Base-by-base conservation (phyloP, 35 echinoderm and acorn worm species). In the Strongylocentrotus purpuratus region DNA sequence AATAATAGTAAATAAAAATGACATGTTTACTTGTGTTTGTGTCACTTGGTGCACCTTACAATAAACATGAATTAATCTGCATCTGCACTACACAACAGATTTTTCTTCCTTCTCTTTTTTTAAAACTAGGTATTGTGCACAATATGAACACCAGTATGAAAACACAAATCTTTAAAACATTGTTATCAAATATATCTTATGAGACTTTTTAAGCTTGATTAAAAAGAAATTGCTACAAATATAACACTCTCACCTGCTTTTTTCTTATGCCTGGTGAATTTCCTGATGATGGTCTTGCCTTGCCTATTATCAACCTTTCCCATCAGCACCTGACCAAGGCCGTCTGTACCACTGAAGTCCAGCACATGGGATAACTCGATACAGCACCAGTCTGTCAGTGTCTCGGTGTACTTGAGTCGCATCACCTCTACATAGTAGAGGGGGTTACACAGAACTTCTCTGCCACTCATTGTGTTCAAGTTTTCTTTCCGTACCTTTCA, bases 351-450 rank as follows among this genome's bases (percentile, higher is more conserved):
- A 85, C 95, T 99, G 92, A 99, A 99, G 87, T 99, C 98, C 78
- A 99, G 41, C 11, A 98, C 94, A 94, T 99, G 97, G 46, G 98
- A 99, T n/a, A 99, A 71, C 94, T 99, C 97, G 15, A 94, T 98
- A 87, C 98, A 99, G 92, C 98, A 99, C 98, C 98, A 99, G 45
- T 99, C 98, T 9, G 48, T 95, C 71, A 99, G 94, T 5, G 94
- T 92, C 33, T 96, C 95, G 28, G 96, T 94, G 55, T 99, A 96
- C 47, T 97, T 99, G 91, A 96, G 97, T 85, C 96, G 97, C 98
- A 99, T 99, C 5, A 96, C 97, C 94, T 99, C 98, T 47, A 99
- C 92, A 93, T 99, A 99, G 92, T 98, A 95, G 41, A 98, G 95
- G 71, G 97, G 98, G 86, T 99, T 99, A 87, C 98, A 99, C 31